phyloP scores from a whole-genome alignment of 2,113 vertebrate species.

The Callocephalon fimbriatum region DNA sequence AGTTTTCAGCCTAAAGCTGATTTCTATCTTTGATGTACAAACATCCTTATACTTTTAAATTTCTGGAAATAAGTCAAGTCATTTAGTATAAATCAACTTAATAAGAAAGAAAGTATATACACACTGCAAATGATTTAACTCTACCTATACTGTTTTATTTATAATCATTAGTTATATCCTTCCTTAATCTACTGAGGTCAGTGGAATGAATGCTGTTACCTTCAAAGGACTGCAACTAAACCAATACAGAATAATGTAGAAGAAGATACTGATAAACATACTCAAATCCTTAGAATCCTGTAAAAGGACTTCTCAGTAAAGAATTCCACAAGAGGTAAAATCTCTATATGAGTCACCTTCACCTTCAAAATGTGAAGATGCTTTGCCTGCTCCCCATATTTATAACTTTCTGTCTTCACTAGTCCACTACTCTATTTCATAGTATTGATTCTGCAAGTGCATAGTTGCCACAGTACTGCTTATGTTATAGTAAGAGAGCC shows the following conservation, averaged over 20 bases:
- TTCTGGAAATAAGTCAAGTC: background rate
- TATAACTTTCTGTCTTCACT: background rate
- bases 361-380: slow-evolving; percentile 16
- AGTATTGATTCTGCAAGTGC: background rate
- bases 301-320: background rate
- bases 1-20: background rate
- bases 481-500: background rate
- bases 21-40: background rate
- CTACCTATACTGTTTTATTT: background rate
- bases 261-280: background rate
- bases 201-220: background rate
- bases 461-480: background rate
- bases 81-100: background rate
- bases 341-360: background rate
- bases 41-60: background rate
- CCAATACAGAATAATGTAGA: background rate
- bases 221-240: background rate
- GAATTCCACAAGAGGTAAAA: background rate
- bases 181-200: background rate
- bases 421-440: background rate
- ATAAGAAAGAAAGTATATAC: background rate
- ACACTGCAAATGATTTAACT: background rate
- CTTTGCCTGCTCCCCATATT: background rate
- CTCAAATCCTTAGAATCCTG: background rate
- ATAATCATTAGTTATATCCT: background rate